Evolutionary conservation across 2,113 vertebrate genomes (phyloP), one percentile per base, ranked within the genome.

Genomic region (Phylloscopus trochiloides): DNA sequence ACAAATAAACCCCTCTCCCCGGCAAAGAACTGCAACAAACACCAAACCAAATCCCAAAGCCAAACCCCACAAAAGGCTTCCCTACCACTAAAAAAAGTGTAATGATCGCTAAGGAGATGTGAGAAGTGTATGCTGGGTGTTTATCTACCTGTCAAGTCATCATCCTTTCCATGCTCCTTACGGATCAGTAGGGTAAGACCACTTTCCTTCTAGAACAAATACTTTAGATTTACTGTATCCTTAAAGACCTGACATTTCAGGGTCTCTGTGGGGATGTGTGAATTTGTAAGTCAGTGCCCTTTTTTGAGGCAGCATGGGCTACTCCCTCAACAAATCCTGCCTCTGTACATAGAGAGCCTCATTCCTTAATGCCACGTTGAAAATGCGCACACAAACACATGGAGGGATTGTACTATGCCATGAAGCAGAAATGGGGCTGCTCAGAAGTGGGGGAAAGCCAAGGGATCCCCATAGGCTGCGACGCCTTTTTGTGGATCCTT

Each of bases 221-320:
- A 45, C 57, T 86, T 92, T 43, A 51, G 36, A 34, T 76, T 31
- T 72, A 63, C 31, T 48, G 21, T 73, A 17, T 68, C 31, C 21
- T 75, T 48, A 51, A 57, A 31, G 52, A 65, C 40, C 55, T 94
- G 91, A n/a, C 12, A 88, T 82, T 88, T 87, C 48, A 63, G 7
- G 12, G 31, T 32, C n/a, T 80, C 68, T 40, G 0, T 11, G 19
- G 58, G 47, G 25, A 67, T 26, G 20, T 9, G 14, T 29, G 17
- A 93, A 59, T 9, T 76, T 55, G 16, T 76, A 55, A 72, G 28
- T 51, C 50, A 38, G 16, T 65, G 67, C 28, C 48, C 45, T 91
- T 89, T 91, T 36, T 7, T 59, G 40, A 94, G 45, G 48, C 26
- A 76, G 50, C 34, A 26, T 1, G 3, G 47, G 66, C 58, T 82